Evolutionary conservation across 2,888 invertebrate genomes (phyloP).

Genomic region (Conus canariensis): DNA sequence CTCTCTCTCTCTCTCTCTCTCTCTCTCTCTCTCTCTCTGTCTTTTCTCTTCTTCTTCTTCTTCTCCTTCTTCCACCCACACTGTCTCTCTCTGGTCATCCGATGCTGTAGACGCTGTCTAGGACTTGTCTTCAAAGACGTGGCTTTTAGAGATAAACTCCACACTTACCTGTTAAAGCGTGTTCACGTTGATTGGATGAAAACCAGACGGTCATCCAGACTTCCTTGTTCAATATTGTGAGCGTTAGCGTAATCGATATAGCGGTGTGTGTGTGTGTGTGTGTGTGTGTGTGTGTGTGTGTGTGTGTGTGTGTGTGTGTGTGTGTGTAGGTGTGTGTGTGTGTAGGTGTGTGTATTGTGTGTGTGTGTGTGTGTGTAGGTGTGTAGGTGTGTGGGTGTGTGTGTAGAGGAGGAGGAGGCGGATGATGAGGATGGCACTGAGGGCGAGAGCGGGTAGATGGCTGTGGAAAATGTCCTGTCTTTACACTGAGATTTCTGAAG

Average conservation of each 20-base stretch:
- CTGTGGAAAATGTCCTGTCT: too few species aligned
- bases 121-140: too few species aligned
- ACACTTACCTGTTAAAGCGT: too few species aligned
- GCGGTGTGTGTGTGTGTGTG: slow-evolving; percentile 21
- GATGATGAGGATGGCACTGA: neutral
- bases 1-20: slow-evolving; percentile 30
- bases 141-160: too few species aligned
- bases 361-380: slow-evolving; percentile 16
- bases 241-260: too few species aligned
- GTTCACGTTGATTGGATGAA: too few species aligned
- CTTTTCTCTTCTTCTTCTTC: neutral
- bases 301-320: slow-evolving; percentile 1
- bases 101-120: too few species aligned
- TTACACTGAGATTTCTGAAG: too few species aligned
- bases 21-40: neutral
- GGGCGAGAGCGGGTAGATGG: neutral
- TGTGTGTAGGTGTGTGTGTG: slow-evolving; percentile 5
- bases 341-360: slow-evolving; percentile 4
- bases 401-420: neutral
- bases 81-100: too few species aligned
- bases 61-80: neutral
- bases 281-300: slow-evolving; percentile 27
- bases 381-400: neutral
- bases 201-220: too few species aligned
- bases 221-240: too few species aligned